A percentile compares a stretch with the other conserved stretches of the same genome.
phyloP scores from a whole-genome alignment of 2,888 invertebrate genomes.

The Diadegma fenestrale region DNA sequence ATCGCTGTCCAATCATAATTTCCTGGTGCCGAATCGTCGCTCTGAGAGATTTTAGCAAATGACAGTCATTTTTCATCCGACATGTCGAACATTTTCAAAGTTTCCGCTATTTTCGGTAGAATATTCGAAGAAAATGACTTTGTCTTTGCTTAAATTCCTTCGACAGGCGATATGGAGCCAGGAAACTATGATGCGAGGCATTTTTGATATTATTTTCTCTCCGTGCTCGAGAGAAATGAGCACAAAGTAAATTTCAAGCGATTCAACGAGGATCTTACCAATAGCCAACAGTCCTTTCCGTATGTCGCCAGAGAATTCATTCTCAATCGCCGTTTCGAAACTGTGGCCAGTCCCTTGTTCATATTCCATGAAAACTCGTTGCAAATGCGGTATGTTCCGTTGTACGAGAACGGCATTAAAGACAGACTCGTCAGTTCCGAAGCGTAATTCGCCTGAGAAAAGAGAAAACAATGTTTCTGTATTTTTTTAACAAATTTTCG shows the following conservation, averaged over 20 bases:
- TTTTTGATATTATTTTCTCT: no score
- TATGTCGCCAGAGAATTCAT: slow-evolving; percentile 94
- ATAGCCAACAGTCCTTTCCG: slow-evolving; percentile 93
- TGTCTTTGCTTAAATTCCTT: no score
- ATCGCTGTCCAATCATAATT: no score
- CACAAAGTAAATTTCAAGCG: not conserved
- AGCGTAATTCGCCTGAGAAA: slow-evolving; percentile 85
- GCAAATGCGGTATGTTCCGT: slow-evolving; percentile 89
- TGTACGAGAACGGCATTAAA: slow-evolving; percentile 94
- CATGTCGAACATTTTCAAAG: no score
- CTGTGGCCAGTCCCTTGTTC: slow-evolving; percentile 91
- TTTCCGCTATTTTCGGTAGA: no score
- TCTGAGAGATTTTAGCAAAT: no score
- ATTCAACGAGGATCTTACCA: slow-evolving; percentile 81
- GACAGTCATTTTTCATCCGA: no score
- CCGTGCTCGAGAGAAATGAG: not conserved
- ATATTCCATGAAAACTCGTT: slow-evolving; percentile 89
- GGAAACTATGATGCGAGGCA: no score
- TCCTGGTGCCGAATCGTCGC: no score
- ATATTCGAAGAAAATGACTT: no score
- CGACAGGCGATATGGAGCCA: no score
- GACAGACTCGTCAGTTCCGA: slow-evolving; percentile 94
- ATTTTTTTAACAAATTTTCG: not conserved
- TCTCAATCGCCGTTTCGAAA: slow-evolving; percentile 92
- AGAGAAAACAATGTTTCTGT: slow-evolving; percentile 20